phyloP scores from a whole-genome alignment of 2,888 invertebrate species.

The Heteromyza rotundicornis region DNA sequence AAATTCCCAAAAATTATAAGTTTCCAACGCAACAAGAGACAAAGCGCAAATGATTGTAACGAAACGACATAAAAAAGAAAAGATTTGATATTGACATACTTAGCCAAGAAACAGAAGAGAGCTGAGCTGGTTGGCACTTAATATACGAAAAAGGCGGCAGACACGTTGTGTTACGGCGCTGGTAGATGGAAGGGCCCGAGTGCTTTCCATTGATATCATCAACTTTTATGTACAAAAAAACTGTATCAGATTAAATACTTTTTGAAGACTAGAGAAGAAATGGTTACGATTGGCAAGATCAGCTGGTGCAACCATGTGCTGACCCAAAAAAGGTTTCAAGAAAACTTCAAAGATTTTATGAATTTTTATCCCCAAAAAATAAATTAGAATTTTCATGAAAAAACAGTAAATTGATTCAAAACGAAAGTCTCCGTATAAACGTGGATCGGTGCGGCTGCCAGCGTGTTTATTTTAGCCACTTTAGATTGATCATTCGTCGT shows the following conservation, averaged over 20 bases:
- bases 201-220: no score
- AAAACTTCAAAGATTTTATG: no score
- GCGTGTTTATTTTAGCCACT: conserved; percentile 13
- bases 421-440: background rate
- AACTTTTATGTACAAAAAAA: no score
- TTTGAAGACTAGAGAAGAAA: no score
- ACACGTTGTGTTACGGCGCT: no score
- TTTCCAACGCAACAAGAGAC: background rate
- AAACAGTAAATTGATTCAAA: background rate
- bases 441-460: conserved; percentile 10
- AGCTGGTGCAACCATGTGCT: conserved; percentile 18
- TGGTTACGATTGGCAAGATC: conserved; percentile 23
- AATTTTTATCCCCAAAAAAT: no score
- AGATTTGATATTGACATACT: background rate
- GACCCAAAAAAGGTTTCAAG: no score
- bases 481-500: background rate
- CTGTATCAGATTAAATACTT: no score
- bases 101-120: background rate
- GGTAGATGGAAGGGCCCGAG: no score
- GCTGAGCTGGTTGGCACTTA: background rate
- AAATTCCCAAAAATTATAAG: background rate
- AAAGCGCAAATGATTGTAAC: background rate
- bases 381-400: no score
- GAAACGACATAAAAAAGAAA: background rate
- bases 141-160: background rate